A percentile compares a stretch with the other conserved stretches of the same genome.
These are phyloP conservation scores for Dasysyrphus tricinctus DNA, from an alignment of 2,888 invertebrate genomes.

Conservation along the genomic window DNA sequence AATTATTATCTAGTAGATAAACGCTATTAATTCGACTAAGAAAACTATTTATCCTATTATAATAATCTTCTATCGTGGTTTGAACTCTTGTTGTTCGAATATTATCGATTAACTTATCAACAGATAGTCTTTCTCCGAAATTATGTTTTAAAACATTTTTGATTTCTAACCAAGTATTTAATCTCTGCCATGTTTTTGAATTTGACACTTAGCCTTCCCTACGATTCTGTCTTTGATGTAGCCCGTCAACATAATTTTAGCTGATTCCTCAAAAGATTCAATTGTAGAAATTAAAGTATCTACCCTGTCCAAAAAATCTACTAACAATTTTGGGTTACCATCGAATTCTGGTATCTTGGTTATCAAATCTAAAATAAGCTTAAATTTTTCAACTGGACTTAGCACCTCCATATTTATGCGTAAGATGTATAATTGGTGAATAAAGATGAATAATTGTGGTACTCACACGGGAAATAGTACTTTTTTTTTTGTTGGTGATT, in stretches of 20 bases:
- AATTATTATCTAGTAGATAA: constrained; percentile 8
- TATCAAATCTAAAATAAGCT: constrained; percentile 17
- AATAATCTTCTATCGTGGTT: constrained; percentile 38
- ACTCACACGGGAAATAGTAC: too few species aligned
- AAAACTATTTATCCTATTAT: constrained; percentile 24
- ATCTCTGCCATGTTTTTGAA: constrained; percentile 12
- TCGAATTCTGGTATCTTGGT: constrained; percentile 14
- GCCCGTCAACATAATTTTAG: constrained; percentile 9
- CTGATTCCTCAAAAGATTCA: background rate
- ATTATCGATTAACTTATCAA: constrained; percentile 30
- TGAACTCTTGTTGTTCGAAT: constrained; percentile 4
- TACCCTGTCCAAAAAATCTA: constrained; percentile 19
- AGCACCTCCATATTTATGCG: background rate
- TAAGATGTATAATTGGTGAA: too few species aligned
- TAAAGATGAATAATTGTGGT: too few species aligned
- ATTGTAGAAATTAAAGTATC: constrained; percentile 9
- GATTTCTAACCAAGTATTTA: constrained; percentile 29
- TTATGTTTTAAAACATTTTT: constrained; percentile 34
- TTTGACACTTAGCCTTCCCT: background rate
- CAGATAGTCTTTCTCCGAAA: constrained; percentile 28
- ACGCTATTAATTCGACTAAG: constrained; percentile 32
- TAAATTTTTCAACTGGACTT: background rate
- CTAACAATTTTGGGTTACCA: too few species aligned
- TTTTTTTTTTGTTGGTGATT: too few species aligned
- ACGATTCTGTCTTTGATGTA: background rate